Conservation (phyloP, 1,140 invertebrate genomes). For the Calephelis nemesis region DNA sequence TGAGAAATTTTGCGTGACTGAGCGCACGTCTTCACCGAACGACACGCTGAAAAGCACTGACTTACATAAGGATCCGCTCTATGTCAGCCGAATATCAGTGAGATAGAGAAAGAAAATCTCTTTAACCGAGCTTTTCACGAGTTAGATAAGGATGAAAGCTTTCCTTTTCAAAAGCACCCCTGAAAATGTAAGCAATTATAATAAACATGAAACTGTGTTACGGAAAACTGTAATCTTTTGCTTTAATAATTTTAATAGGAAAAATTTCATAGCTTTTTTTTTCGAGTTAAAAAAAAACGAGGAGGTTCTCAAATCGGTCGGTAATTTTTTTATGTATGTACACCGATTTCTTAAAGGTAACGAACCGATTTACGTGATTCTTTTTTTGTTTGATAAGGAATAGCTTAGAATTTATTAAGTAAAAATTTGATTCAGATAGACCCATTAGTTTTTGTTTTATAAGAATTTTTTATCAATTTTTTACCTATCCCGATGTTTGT, state of each 20-base stretch:
- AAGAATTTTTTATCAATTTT: too few relatives aligned
- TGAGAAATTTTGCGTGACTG: constrained; percentile 27
- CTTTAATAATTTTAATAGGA: constrained; percentile 6
- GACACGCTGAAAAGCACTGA: constrained; percentile 51
- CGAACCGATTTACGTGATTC: too few relatives aligned
- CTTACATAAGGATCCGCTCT: constrained; percentile 73
- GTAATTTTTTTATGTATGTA: too few relatives aligned
- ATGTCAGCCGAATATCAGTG: constrained; percentile 48
- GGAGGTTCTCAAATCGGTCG: too few relatives aligned
- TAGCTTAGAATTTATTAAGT: too few relatives aligned
- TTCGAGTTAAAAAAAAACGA: too few relatives aligned
- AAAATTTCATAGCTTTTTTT: not conserved
- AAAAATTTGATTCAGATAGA: too few relatives aligned
- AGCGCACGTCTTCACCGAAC: constrained; percentile 39
- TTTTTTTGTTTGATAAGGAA: too few relatives aligned
- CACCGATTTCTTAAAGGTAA: too few relatives aligned
- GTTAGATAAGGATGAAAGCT: constrained; percentile 53
- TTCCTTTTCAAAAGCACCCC: constrained; percentile 47
- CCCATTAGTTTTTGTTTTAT: too few relatives aligned
- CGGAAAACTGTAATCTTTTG: constrained; percentile 19
- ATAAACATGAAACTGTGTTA: constrained; percentile 31
- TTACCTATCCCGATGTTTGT: too few relatives aligned
- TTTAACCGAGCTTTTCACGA: constrained; percentile 49
- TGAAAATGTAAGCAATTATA: constrained; percentile 45
- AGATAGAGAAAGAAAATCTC: constrained; percentile 53